These are phyloP conservation scores for Aphidius colemani DNA, from an alignment of 2,888 invertebrate genomes.

Conservation along the genomic window DNA sequence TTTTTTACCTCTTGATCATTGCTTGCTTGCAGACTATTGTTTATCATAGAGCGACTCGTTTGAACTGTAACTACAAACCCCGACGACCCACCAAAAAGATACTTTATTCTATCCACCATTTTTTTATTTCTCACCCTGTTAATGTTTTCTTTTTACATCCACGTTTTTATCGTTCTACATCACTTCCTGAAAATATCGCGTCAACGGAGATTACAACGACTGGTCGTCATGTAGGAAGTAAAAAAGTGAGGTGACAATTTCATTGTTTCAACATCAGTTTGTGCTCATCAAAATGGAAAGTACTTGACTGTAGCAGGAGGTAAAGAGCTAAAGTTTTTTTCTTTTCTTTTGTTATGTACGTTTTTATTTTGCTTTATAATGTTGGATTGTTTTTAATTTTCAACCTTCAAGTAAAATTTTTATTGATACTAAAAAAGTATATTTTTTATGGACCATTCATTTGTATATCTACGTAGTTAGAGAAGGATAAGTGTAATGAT, in stretches of 20 bases:
- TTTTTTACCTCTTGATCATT: not conserved
- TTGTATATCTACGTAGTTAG: constrained; percentile 2
- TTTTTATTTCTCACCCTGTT: not conserved
- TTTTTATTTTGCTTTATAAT: constrained; percentile 11
- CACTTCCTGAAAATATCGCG: constrained; percentile 19
- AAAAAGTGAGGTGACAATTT: constrained; percentile 2
- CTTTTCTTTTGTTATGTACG: not conserved
- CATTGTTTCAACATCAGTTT: constrained; percentile 20
- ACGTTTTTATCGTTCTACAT: constrained; percentile 12
- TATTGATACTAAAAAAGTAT: not conserved
- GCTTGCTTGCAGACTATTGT: constrained; percentile 4
- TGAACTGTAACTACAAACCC: not conserved
- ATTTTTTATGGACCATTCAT: constrained; percentile 12
- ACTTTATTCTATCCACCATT: constrained; percentile 3
- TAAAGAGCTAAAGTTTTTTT: too few relatives aligned
- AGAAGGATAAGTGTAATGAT: constrained; percentile 9
- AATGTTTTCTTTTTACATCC: constrained; percentile 2
- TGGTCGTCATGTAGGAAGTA: not conserved
- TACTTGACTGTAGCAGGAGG: not conserved
- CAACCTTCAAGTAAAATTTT: not conserved
- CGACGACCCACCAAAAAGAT: not conserved
- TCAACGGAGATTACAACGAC: constrained; percentile 21
- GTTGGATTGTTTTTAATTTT: not conserved
- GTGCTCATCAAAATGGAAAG: constrained; percentile 16
- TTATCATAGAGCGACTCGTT: constrained; percentile 16